phyloP scores from a whole-genome alignment of 1,140 invertebrate species.

The Drosophila ananassae region DNA sequence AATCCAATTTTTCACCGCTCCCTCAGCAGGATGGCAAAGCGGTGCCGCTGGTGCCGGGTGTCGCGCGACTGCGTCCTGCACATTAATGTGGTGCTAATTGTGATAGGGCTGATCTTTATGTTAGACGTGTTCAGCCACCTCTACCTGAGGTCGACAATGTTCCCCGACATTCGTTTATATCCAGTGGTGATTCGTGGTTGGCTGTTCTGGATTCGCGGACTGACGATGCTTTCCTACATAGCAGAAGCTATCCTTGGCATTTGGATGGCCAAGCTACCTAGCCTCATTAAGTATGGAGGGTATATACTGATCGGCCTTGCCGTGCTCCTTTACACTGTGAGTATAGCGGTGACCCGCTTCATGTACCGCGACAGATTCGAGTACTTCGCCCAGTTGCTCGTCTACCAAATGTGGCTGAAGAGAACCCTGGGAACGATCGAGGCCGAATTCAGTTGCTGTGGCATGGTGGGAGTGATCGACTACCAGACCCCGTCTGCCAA shows the following conservation, averaged over 20 bases:
- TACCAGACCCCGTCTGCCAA: conserved; percentile 29
- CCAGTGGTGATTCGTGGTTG: conserved; percentile 14
- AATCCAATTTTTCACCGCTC: conserved; percentile 1
- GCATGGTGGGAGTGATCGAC: conserved; percentile 38
- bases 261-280: conserved; percentile 12
- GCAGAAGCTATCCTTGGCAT: conserved; percentile 41
- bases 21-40: conserved; percentile 11
- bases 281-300: conserved; percentile 12
- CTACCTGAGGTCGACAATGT: neutral
- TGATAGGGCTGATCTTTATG: conserved; percentile 42
- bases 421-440: conserved; percentile 21
- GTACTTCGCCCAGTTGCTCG: conserved; percentile 24
- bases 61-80: conserved; percentile 42
- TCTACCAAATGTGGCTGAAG: conserved; percentile 28
- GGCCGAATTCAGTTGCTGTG: conserved; percentile 44
- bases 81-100: conserved; percentile 43
- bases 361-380: neutral
- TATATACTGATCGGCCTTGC: conserved; percentile 31
- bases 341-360: conserved; percentile 35
- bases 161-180: conserved; percentile 7
- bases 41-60: conserved; percentile 11
- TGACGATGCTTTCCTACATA: conserved; percentile 14
- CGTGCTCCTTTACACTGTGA: conserved; percentile 13
- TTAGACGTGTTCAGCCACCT: conserved; percentile 48
- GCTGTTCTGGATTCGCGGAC: conserved; percentile 22